Base-by-base conservation (phyloP, 2,797 vertebrate species). In the Enteromius treurensis region DNA sequence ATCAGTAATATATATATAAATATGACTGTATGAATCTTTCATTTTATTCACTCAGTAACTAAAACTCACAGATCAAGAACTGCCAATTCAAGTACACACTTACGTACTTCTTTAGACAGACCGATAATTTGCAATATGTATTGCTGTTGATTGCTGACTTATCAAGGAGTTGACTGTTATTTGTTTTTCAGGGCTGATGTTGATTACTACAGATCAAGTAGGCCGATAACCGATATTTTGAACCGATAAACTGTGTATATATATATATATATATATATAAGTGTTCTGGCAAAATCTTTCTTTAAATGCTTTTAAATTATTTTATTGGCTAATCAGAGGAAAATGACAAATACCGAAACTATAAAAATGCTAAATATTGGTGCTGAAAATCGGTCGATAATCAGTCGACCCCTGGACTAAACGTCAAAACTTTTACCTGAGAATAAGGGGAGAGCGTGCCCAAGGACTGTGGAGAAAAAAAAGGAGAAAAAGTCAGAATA, bases 381-480 rank as follows among this genome's bases (percentile, higher is more conserved):
- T 8, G 7, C 53, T 3, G 53, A n/a, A n/a, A 55, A 45, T 40
- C 5, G 34, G 5, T 4, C 14, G 6, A 37, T 42, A 11, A 55
- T n/a, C 3, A 21, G 53, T 55, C 21, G 21, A 55, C 21, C 21
- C 3, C 53, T 23, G 10, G n/a, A 23, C n/a, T 47, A 1, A 4
- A 10, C 29, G 60, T 13, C 15, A 68, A 67, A 15, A 9, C 19
- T 8, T 88, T 95, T 96, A 97, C 97, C 95, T 97, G 96, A 1
- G 96, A 96, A 90, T 96, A 97, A 0, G 96, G 96, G 84, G 97
- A 98, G 88, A 96, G 93, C 7, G 95, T 97, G 81, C 96, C 95
- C 93, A 97, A 87, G 21, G 97, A 97, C 97, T 98, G 91, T 80
- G 89, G 84, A 60, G 88, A 62, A 15, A 88, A 87, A 88, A 67